phyloP scores from a whole-genome alignment of 2,888 invertebrate genomes.

The Calameuta idolon region DNA sequence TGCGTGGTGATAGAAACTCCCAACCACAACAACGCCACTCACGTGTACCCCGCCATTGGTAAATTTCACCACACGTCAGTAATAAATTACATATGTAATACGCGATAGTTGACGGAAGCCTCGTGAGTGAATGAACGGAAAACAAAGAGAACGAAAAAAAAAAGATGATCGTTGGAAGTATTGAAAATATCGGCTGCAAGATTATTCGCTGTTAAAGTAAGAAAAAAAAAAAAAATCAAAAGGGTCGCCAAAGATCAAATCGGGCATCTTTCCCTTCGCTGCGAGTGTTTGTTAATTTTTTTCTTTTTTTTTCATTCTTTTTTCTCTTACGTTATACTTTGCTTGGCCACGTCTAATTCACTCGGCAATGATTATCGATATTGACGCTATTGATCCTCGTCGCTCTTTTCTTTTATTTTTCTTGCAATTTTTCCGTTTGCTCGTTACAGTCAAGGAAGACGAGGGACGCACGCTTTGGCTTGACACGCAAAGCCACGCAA shows the following conservation, averaged over 20 bases:
- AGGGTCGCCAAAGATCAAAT: background rate
- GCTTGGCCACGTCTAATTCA: background rate
- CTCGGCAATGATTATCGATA: background rate
- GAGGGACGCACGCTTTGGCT: slow-evolving; percentile 77
- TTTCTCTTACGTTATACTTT: background rate
- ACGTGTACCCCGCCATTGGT: slow-evolving; percentile 54
- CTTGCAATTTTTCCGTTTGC: background rate
- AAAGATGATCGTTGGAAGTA: background rate
- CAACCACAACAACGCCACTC: slow-evolving; percentile 44
- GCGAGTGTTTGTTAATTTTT: background rate
- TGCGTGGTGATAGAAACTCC: slow-evolving; percentile 48
- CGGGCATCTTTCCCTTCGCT: background rate
- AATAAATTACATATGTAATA: background rate
- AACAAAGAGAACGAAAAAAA: background rate
- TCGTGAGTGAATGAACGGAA: background rate
- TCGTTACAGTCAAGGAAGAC: slow-evolving; percentile 70
- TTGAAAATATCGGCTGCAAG: background rate
- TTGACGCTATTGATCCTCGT: background rate
- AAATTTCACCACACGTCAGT: slow-evolving; percentile 17
- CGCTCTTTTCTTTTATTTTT: background rate
- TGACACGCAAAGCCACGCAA: slow-evolving; percentile 78
- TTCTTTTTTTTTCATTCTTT: background rate
- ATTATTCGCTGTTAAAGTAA: background rate
- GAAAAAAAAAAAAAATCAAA: background rate
- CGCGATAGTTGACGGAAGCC: background rate